phyloP scores from a whole-genome alignment of 2,888 invertebrate species.

The Melanargia galathea region DNA sequence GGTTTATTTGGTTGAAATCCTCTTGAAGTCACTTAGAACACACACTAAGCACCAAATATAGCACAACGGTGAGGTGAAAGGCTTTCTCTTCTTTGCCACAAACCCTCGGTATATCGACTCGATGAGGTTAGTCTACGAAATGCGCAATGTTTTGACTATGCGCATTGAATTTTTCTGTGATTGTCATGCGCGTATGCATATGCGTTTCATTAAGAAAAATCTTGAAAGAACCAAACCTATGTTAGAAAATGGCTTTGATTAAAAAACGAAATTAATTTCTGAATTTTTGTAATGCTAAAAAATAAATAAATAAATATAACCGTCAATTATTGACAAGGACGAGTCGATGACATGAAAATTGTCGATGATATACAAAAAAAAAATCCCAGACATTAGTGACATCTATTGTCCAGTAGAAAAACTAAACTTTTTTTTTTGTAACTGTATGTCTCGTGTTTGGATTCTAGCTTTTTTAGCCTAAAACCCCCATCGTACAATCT shows the following conservation, averaged over 20 bases:
- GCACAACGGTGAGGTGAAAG: conserved; percentile 65
- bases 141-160: conserved; percentile 82
- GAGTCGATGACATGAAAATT: too few species aligned
- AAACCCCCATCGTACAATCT: too few species aligned
- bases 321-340: too few species aligned
- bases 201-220: conserved; percentile 12
- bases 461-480: too few species aligned
- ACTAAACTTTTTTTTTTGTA: neutral
- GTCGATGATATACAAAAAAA: too few species aligned
- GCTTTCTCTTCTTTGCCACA: conserved; percentile 52
- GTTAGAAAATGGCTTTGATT: neutral
- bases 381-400: neutral
- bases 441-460: too few species aligned
- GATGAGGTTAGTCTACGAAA: conserved; percentile 70
- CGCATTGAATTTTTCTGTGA: conserved; percentile 70
- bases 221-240: neutral
- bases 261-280: neutral
- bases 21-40: conserved; percentile 67
- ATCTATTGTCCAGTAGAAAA: neutral
- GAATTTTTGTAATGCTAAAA: neutral
- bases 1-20: conserved; percentile 60
- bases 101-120: conserved; percentile 71
- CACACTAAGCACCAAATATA: conserved; percentile 76
- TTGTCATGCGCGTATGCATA: conserved; percentile 74
- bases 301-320: too few species aligned